Evolutionary conservation across 2,888 invertebrate species (phyloP), one percentile per base, ranked within the genome.

Genomic region (Coelinius sp.): DNA sequence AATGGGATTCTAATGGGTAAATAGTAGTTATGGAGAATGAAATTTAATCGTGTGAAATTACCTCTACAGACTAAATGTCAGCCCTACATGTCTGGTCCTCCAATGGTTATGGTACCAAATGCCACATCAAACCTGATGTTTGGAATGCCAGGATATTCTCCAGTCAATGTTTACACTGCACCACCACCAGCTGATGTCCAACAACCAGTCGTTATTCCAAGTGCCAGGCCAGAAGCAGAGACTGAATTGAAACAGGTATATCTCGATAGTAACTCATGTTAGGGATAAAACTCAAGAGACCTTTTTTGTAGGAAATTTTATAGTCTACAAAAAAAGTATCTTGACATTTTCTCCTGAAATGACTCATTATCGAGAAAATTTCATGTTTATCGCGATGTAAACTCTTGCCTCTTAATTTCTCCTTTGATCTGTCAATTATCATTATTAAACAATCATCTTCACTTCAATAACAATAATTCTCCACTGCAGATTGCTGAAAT

Each of bases 401-500:
- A n/a, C n/a, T n/a, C n/a, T n/a, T n/a, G n/a, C n/a, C n/a, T n/a
- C n/a, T n/a, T n/a, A n/a, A n/a, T n/a, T n/a, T n/a, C n/a, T n/a
- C n/a, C n/a, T n/a, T n/a, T n/a, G n/a, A n/a, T n/a, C n/a, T n/a
- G n/a, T n/a, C 31, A 5, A 31, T 31, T 31, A 31, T 31, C 3
- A 31, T 31, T 31, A 31, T 31, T 31, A 31, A 7, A 7, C 5
- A 31, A 7, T 3, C 5, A 31, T 31, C 31, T 31, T 31, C 5
- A 5, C 7, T 69, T 64, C 67, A 38, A 46, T 31, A 56, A 52
- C 44, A 3, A 27, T 25, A 49, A 67, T 25, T 38, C 31, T 22
- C 17, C 17, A 52, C 46, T 27, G 10, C 24, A 95, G 95, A 93
- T 98, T 78, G 93, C 94, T 84, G 98, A 98, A 89, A 98, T 98